Evolutionary conservation across 2,113 vertebrate species (phyloP).

Genomic region (Coptodon rendalli): DNA sequence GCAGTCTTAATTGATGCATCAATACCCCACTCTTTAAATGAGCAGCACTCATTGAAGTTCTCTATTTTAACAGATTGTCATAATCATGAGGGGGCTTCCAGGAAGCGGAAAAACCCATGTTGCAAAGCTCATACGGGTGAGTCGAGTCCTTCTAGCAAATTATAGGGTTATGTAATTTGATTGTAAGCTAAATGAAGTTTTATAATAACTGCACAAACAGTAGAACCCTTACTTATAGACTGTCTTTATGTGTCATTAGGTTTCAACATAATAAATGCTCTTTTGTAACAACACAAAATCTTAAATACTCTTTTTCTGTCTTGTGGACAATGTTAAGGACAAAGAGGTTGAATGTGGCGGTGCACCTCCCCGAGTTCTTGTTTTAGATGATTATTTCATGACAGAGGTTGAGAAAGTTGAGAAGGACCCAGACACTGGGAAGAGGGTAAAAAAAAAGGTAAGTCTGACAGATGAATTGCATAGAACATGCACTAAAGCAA

Average conservation of each 20-base stretch:
- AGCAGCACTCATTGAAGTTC: not conserved
- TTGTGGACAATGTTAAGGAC: slow-evolving; percentile 74
- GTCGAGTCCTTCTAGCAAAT: slow-evolving; percentile 27
- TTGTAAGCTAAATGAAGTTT: not conserved
- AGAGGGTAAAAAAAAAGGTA: slow-evolving; percentile 92
- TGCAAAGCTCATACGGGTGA: slow-evolving; percentile 94
- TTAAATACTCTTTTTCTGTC: not conserved
- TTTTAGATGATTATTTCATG: slow-evolving; percentile 97
- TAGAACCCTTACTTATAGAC: not conserved
- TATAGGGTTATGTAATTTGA: not conserved
- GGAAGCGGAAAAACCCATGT: slow-evolving; percentile 99
- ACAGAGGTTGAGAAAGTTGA: slow-evolving; percentile 93
- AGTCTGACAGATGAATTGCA: not conserved
- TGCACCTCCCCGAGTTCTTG: slow-evolving; percentile 92
- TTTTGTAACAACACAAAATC: not conserved
- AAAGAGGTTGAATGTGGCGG: slow-evolving; percentile 97
- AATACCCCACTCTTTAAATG: not conserved
- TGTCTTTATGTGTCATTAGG: not conserved
- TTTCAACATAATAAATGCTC: not conserved
- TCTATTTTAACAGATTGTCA: slow-evolving; percentile 85
- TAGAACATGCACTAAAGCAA: not conserved
- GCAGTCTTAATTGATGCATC: not conserved
- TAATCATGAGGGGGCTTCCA: slow-evolving; percentile 97
- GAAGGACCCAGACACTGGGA: slow-evolving; percentile 93
- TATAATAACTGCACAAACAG: not conserved